Evolutionary conservation across 1,140 invertebrate species (phyloP).

Genomic region (Caenorhabditis inopinata): DNA sequence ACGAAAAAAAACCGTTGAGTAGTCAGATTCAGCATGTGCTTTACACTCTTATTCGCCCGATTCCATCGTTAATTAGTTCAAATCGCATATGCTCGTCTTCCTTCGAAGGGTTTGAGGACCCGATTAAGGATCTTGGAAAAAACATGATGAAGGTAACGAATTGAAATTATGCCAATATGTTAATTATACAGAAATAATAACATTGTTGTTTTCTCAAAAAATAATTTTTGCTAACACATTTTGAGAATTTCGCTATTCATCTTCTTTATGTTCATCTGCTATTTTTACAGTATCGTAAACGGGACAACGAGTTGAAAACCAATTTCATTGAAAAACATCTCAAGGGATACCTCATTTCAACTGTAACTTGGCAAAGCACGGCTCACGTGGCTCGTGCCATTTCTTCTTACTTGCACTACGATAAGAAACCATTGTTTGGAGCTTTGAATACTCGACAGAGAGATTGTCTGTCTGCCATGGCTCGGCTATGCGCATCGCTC

Average conservation of each 20-base stretch:
- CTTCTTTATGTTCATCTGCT: too few species aligned
- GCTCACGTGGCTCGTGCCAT: constrained; percentile 58
- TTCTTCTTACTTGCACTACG: constrained; percentile 52
- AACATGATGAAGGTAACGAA: constrained; percentile 35
- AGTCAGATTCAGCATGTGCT: constrained; percentile 13
- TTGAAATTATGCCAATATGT: too few species aligned
- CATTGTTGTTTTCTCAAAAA: neutral
- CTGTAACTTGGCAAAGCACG: constrained; percentile 47
- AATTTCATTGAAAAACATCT: constrained; percentile 11
- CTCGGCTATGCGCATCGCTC: constrained; percentile 53
- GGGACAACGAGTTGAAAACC: neutral
- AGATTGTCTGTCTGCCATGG: constrained; percentile 57
- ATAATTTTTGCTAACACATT: neutral
- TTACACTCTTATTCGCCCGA: neutral
- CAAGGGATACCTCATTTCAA: constrained; percentile 18
- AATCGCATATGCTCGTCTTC: neutral
- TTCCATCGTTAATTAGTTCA: neutral
- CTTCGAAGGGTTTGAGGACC: constrained; percentile 5
- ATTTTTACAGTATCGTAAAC: neutral
- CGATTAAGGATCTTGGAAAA: neutral
- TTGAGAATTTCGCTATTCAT: too few species aligned
- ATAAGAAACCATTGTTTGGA: constrained; percentile 64
- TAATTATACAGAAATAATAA: too few species aligned
- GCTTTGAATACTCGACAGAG: constrained; percentile 63
- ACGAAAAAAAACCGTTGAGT: constrained; percentile 11